Conservation (phyloP, 2,113 vertebrate genomes). For the Crotalus horridus region DNA sequence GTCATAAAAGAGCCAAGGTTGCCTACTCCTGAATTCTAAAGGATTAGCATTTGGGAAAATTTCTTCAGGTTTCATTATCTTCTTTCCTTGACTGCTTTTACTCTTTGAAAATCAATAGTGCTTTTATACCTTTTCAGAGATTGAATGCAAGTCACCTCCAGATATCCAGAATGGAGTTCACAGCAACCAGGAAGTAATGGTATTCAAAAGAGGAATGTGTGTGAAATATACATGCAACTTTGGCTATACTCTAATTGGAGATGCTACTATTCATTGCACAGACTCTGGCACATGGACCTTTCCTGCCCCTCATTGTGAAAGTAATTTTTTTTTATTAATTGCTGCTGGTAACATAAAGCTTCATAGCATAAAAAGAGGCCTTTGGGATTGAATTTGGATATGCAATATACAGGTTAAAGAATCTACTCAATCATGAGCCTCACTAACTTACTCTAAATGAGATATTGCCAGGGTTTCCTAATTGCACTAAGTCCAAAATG, state of each 20-base stretch:
- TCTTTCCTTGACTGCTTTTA: too few species aligned
- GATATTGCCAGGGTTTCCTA: not conserved
- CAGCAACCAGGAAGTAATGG: not conserved
- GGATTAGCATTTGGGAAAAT: too few species aligned
- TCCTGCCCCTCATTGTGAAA: slow-evolving; percentile 54
- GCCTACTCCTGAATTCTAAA: too few species aligned
- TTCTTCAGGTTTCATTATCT: too few species aligned
- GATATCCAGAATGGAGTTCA: not conserved
- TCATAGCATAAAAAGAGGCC: not conserved
- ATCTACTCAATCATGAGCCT: not conserved
- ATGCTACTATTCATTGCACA: slow-evolving; percentile 53
- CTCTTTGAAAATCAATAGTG: not conserved
- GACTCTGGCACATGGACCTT: slow-evolving; percentile 62
- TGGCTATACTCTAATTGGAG: slow-evolving; percentile 55
- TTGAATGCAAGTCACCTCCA: not conserved
- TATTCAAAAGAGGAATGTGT: slow-evolving; percentile 47
- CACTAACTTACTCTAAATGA: not conserved
- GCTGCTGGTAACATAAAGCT: not conserved
- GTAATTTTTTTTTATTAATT: slow-evolving; percentile 36
- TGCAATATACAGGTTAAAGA: not conserved
- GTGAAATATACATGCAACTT: slow-evolving; percentile 64
- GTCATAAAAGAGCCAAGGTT: too few species aligned
- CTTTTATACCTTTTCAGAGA: not conserved
- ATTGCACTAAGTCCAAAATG: not conserved
- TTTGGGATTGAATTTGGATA: not conserved